Evolutionary conservation across 2,797 vertebrate species (phyloP), one percentile per base, ranked within the genome.

Genomic region (Myotis myotis): DNA sequence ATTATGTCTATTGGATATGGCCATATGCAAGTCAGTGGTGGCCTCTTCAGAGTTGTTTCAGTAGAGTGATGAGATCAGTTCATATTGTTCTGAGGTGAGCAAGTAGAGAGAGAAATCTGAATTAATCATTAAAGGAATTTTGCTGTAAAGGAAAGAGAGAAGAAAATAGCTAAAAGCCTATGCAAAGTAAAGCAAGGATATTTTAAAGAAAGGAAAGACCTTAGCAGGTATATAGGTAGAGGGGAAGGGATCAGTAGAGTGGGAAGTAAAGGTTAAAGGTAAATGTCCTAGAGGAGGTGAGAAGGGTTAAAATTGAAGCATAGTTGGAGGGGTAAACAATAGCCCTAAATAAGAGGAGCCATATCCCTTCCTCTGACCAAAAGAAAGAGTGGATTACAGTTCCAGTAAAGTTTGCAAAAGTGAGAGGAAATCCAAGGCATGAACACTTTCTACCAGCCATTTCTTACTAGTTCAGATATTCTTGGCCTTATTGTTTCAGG

Each of bases 341-440:
- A 79, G 55, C 33, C 36, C 41, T 53, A 36, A 87, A 68, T 8
- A 68, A 66, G 78, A 79, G 38, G 47, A 95, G 15, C 28, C 13
- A 1, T 71, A 17, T 83, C 71, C 25, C 33, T 93, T 87, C 49
- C 64, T 83, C 25, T 49, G 38, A 83, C 7, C 33, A 87, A 74
- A 96, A 79, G 22, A 51, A 78, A 94, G 41, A 84, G 17, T 76
- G 9, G 20, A 55, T 96, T 85, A 85, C 28, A 89, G 25, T 76
- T 81, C 41, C 9, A 68, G 71, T 55, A 74, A 78, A 85, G 82
- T 90, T 68, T 90, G 55, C 53, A 47, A 71, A 62, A n/a, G n/a
- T n/a, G n/a, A n/a, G n/a, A 78, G 64, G 72, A 38, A 55, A 41
- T 55, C 2, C 4, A 86, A 44, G 33, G 20, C 7, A 8, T 78